Evolutionary conservation across 2,797 vertebrate genomes (phyloP), one percentile per base, ranked within the genome.

Genomic region (Pyrrhura leucotis): DNA sequence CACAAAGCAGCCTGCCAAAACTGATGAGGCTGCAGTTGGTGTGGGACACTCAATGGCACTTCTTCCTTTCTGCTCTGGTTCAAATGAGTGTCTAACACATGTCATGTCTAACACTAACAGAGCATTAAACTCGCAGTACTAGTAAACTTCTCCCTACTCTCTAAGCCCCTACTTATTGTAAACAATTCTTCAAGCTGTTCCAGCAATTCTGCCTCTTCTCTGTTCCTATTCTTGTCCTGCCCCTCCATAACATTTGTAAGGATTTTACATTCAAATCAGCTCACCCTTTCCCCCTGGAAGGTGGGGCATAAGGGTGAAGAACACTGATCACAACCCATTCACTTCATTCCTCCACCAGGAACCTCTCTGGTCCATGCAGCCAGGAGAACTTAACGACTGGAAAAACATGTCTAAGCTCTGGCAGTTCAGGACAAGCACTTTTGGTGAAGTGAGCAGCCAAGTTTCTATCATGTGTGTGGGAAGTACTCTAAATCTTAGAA

Each of bases 381-480:
- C 61, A 65, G 65, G 13, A 93, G 75, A 94, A 89, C 20, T 54
- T 51, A 45, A 45, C 37, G 31, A n/a, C 77, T 59, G 37, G 42
- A 85, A 89, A 91, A 86, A 45, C 44, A 54, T 2, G 9, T 53
- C 65, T 33, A 4, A 13, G 74, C 44, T 93, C 71, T 69, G 81
- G 90, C 85, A 90, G 80, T 2, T 94, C 78, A 90, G 86, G 86
- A 93, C 2, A 10, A 94, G 74, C 19, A 13, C 47, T 95, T 95
- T 72, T 25, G 67, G 45, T 85, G 66, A 94, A 85, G 69, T 42
- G 61, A 89, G 67, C 86, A 95, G 94, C 88, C 94, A 96, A 94
- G 88, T 95, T 95, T 87, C 96, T 86, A 95, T 96, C 74, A 68
- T 74, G 28, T 78, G 68, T 89, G 87, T 87, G 73, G 91, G 89